These are phyloP conservation scores for Channa maculata DNA, from an alignment of 2,113 vertebrate genomes.

Conservation along the genomic window DNA sequence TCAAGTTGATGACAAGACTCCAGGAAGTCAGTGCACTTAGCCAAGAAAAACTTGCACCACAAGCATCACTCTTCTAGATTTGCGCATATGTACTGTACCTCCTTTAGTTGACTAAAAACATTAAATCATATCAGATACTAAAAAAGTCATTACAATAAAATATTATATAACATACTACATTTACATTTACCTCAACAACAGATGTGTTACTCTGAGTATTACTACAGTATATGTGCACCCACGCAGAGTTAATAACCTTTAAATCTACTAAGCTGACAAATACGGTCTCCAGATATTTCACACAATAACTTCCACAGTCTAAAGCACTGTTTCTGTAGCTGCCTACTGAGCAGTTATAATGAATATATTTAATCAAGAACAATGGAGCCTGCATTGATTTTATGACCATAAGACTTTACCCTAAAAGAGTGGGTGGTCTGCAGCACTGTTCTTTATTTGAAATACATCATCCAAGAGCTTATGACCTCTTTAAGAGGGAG, in stretches of 20 bases:
- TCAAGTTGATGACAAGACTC: neutral
- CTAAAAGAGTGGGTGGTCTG: constrained; percentile 27
- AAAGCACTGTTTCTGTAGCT: constrained; percentile 33
- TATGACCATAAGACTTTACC: constrained; percentile 47
- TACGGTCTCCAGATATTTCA: constrained; percentile 25
- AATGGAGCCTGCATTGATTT: constrained; percentile 51
- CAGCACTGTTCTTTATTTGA: constrained; percentile 38
- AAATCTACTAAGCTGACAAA: constrained; percentile 14
- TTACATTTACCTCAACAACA: constrained; percentile 1
- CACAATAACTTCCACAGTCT: constrained; percentile 33
- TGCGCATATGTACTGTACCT: neutral
- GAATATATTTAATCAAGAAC: constrained; percentile 62
- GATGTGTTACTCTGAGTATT: neutral
- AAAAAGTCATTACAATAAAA: neutral
- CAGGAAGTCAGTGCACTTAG: constrained; percentile 2
- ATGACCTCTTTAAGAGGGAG: constrained; percentile 1
- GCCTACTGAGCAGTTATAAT: constrained; percentile 39
- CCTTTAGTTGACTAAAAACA: neutral
- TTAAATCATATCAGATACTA: neutral
- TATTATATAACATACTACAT: neutral
- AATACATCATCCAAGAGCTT: neutral
- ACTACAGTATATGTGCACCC: neutral
- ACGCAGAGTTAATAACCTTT: neutral
- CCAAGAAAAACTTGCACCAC: neutral
- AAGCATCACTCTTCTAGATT: neutral